phyloP scores from a whole-genome alignment of 2,113 vertebrate genomes.

The Clarias gariepinus region DNA sequence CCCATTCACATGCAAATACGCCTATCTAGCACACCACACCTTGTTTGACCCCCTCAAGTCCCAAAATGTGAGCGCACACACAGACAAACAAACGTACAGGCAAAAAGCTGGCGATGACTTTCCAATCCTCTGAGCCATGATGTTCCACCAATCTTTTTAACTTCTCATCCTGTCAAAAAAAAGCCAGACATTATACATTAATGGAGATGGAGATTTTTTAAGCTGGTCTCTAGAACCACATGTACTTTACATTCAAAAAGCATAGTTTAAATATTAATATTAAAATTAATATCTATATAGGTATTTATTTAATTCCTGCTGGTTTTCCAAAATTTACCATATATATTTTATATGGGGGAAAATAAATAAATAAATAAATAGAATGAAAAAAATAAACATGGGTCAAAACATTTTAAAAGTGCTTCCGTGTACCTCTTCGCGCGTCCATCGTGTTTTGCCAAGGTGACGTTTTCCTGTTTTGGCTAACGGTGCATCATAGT shows the following conservation, averaged over 20 bases:
- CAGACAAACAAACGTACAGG: slow-evolving; percentile 79
- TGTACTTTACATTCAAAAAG: neutral
- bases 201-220: neutral
- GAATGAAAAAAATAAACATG: neutral
- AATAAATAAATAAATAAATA: too few relatives aligned
- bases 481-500: slow-evolving; percentile 89
- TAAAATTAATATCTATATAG: neutral
- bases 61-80: slow-evolving; percentile 38
- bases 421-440: slow-evolving; percentile 85
- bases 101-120: slow-evolving; percentile 93
- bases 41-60: slow-evolving; percentile 33
- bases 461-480: slow-evolving; percentile 92
- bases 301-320: neutral
- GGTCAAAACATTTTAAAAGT: neutral
- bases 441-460: slow-evolving; percentile 97
- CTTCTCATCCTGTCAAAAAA: slow-evolving; percentile 88
- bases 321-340: neutral
- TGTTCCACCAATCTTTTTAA: slow-evolving; percentile 95
- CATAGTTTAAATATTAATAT: neutral
- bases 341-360: too few relatives aligned
- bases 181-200: slow-evolving; percentile 14
- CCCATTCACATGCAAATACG: slow-evolving; percentile 50
- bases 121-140: slow-evolving; percentile 98
- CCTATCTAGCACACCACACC: slow-evolving; percentile 41
- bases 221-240: neutral